These are phyloP conservation scores for Ctenosaura bakeri DNA, from an alignment of 2,797 vertebrate species.

Conservation along the genomic window DNA sequence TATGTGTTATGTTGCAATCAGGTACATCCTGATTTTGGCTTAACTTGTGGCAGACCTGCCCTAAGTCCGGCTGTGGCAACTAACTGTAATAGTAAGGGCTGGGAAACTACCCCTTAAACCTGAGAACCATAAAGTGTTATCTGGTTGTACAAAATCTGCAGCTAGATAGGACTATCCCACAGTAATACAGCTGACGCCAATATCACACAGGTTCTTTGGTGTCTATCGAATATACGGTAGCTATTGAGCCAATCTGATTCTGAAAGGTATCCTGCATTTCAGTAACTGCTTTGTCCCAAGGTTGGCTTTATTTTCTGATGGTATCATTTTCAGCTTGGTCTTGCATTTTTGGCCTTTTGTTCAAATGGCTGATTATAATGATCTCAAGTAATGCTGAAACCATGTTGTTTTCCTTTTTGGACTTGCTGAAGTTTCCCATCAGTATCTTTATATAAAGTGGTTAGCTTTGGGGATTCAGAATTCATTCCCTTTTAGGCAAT, in stretches of 20 bases:
- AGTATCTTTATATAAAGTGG: background rate
- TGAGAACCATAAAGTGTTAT: background rate
- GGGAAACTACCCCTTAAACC: background rate
- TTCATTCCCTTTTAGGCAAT: background rate
- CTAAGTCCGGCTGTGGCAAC: background rate
- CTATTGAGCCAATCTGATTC: background rate
- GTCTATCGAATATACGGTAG: background rate
- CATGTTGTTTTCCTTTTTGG: background rate
- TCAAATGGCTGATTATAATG: constrained; percentile 17
- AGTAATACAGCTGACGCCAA: background rate
- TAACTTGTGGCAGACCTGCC: background rate
- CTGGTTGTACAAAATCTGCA: background rate
- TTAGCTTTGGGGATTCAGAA: background rate
- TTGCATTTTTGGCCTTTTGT: background rate
- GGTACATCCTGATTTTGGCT: background rate
- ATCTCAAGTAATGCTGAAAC: background rate
- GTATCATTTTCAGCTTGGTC: background rate
- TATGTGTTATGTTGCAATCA: background rate
- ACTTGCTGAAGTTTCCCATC: background rate
- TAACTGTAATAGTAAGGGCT: background rate
- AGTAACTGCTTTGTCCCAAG: background rate
- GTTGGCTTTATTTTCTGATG: background rate
- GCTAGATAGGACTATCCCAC: background rate
- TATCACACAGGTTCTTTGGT: background rate
- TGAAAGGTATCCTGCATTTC: background rate